Evolutionary conservation across 2,888 invertebrate species (phyloP).

Genomic region (Ptychoptera albimana): DNA sequence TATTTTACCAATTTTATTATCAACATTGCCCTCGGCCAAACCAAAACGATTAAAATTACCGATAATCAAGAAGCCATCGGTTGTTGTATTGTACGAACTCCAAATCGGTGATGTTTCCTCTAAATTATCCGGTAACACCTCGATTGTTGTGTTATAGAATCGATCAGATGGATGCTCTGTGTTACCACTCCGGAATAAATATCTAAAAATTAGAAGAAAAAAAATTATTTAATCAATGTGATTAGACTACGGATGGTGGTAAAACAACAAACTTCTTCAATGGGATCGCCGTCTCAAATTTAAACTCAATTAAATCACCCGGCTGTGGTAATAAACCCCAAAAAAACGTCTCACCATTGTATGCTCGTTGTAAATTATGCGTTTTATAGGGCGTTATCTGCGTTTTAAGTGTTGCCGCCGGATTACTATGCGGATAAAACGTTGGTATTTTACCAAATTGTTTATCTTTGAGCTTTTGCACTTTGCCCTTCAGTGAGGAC

Average conservation of each 20-base stretch:
- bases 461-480: slow-evolving; percentile 87
- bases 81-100: slow-evolving; percentile 41
- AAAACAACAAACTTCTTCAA: slow-evolving; percentile 43
- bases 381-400: slow-evolving; percentile 67
- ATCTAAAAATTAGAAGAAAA: slow-evolving; percentile 49
- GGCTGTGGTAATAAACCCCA: slow-evolving; percentile 79
- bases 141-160: slow-evolving; percentile 74
- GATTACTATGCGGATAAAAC: slow-evolving; percentile 66
- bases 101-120: slow-evolving; percentile 31
- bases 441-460: slow-evolving; percentile 72
- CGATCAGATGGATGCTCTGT: slow-evolving; percentile 77
- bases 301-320: slow-evolving; percentile 65
- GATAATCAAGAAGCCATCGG: slow-evolving; percentile 51
- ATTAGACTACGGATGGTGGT: background rate
- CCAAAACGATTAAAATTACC: slow-evolving; percentile 70
- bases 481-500: slow-evolving; percentile 90
- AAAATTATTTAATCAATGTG: no score
- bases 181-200: slow-evolving; percentile 75
- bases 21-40: slow-evolving; percentile 55
- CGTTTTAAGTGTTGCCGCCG: slow-evolving; percentile 49
- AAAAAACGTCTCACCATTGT: slow-evolving; percentile 74
- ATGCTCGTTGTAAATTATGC: slow-evolving; percentile 64
- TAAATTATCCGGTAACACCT: slow-evolving; percentile 45
- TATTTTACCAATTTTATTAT: slow-evolving; percentile 49
- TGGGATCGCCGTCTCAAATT: slow-evolving; percentile 54